These are phyloP conservation scores for Gymnocheta viridis DNA, from an alignment of 2,888 invertebrate genomes.

Conservation along the genomic window DNA sequence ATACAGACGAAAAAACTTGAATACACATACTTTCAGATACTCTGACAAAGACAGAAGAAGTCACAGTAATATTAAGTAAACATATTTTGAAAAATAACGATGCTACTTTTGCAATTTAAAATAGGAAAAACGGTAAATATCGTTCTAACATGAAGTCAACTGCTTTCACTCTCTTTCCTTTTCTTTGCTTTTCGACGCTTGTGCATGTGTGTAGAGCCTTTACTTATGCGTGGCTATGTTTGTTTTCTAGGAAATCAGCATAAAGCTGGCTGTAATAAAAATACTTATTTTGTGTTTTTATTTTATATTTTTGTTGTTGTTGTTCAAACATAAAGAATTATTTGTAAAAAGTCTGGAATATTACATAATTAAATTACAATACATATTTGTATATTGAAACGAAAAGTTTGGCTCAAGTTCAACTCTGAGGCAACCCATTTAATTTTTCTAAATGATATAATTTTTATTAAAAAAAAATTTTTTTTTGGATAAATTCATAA, in stretches of 20 bases:
- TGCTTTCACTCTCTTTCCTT: constrained; percentile 33
- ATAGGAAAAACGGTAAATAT: neutral
- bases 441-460: no score
- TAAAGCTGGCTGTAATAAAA: constrained; percentile 79
- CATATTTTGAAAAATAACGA: constrained; percentile 53
- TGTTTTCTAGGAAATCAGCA: constrained; percentile 77
- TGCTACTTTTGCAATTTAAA: constrained; percentile 52
- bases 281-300: constrained; percentile 63
- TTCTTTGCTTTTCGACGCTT: constrained; percentile 31
- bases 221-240: constrained; percentile 31
- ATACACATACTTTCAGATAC: neutral
- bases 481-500: no score
- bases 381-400: no score
- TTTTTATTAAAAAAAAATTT: no score
- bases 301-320: constrained; percentile 23
- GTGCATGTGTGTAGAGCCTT: constrained; percentile 2
- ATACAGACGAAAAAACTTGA: constrained; percentile 2
- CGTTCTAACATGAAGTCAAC: constrained; percentile 36
- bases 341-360: constrained; percentile 19
- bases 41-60: neutral
- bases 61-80: constrained; percentile 53
- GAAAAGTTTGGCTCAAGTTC: no score
- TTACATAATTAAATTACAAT: no score
- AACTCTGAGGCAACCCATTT: no score
- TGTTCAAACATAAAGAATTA: constrained; percentile 22